Evolutionary conservation across 30 jellyfish, hydroid and myxozoan genomes (phyloP), one percentile per base, ranked within the genome.

Genomic region (Chrysaora quinquecirrha): DNA sequence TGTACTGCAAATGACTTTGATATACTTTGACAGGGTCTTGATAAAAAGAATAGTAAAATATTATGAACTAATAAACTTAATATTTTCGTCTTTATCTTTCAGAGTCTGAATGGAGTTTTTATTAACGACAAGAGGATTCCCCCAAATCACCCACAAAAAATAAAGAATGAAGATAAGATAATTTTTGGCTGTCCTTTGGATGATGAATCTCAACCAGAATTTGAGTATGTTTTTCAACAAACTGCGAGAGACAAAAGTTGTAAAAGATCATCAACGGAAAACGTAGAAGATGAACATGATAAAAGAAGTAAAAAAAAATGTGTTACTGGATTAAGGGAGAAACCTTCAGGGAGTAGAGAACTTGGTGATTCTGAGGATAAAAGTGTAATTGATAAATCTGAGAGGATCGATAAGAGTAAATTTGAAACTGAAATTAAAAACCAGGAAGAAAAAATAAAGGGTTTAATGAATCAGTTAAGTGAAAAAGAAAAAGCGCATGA

Each of bases 21-120:
- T 43, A 16, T 6, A 43, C 58, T 6, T 43, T 43, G 58, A 30
- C 11, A 20, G n/a, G 16, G 22, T 38, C n/a, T n/a, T n/a, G n/a
- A n/a, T n/a, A n/a, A n/a, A n/a, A n/a, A n/a, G n/a, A n/a, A n/a
- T n/a, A n/a, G n/a, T n/a, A n/a, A n/a, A n/a, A n/a, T n/a, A n/a
- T n/a, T n/a, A n/a, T n/a, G n/a, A n/a, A n/a, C n/a, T n/a, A n/a
- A n/a, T n/a, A n/a, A n/a, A n/a, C n/a, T n/a, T n/a, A n/a, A n/a
- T n/a, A n/a, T n/a, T n/a, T 52, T 22, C 50, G 16, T 54, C 1
- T 33, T 25, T 64, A 79, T 46, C 48, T 58, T 86, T 67, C 71
- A 94, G 99, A 94, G 97, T 64, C 60, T 87, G 32, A 94, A 94
- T 83, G 99, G 99, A 19, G 99, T 94, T 14, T 87, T 72, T 64